Conservation (phyloP, 1,140 invertebrate genomes). For the Hycleus phaleratus region DNA sequence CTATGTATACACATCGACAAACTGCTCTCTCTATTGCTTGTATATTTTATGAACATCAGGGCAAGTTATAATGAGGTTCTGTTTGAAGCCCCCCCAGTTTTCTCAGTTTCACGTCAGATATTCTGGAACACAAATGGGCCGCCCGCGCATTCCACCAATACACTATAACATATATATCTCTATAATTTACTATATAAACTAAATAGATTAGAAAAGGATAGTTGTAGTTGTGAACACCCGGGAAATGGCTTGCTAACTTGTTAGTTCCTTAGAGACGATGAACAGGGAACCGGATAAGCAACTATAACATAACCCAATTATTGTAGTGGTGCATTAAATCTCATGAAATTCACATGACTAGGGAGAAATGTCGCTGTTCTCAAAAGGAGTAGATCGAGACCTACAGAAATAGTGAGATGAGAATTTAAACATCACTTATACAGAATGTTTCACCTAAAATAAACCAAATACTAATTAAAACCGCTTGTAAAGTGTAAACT, state of each 20-base stretch:
- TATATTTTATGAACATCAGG: conserved; percentile 39
- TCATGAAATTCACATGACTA: conserved; percentile 31
- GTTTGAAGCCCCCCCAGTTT: conserved; percentile 28
- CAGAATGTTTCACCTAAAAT: too few species aligned
- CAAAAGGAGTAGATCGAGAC: too few species aligned
- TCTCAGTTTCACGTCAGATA: neutral
- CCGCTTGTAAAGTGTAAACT: too few species aligned
- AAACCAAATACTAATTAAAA: too few species aligned
- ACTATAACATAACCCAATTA: conserved; percentile 26
- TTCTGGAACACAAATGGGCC: conserved; percentile 24
- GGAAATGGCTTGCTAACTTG: conserved; percentile 17
- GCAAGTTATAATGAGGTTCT: conserved; percentile 37
- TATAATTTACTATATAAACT: too few species aligned
- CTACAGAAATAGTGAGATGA: too few species aligned
- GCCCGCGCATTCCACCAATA: conserved; percentile 9
- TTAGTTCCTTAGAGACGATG: conserved; percentile 24
- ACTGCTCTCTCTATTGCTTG: neutral
- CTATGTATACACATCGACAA: too few species aligned
- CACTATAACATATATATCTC: too few species aligned
- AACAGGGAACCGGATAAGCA: conserved; percentile 15
- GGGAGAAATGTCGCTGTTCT: too few species aligned
- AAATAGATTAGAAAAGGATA: too few species aligned
- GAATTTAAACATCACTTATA: too few species aligned
- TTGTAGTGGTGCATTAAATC: conserved; percentile 31
- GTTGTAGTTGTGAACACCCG: neutral